Conservation (phyloP, 2,888 invertebrate genomes). For the Noctua fimbriata region DNA sequence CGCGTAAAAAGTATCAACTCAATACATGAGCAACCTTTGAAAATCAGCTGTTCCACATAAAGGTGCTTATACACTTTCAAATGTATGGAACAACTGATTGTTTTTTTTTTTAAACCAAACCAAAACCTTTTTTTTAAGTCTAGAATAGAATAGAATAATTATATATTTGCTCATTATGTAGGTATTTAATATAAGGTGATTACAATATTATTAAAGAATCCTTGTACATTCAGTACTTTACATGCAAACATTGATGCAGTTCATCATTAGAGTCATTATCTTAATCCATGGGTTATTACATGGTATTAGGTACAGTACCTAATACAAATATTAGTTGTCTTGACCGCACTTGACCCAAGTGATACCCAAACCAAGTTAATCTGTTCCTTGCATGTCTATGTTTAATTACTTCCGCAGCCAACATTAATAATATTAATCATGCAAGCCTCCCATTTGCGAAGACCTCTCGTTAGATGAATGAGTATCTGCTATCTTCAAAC, state of each 20-base stretch:
- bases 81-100: no score
- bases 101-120: no score
- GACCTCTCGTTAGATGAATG: conserved; percentile 13
- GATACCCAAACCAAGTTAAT: conserved; percentile 53
- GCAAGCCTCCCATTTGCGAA: conserved; percentile 49
- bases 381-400: conserved; percentile 52
- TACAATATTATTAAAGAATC: no score
- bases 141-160: no score
- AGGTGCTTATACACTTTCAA: no score
- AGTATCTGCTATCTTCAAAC: conserved; percentile 3
- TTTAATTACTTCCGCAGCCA: conserved; percentile 48
- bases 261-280: no score
- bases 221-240: no score
- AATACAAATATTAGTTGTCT: background rate
- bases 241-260: no score
- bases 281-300: background rate
- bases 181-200: no score
- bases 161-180: no score
- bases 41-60: background rate
- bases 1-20: background rate
- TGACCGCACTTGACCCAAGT: background rate
- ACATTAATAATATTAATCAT: conserved; percentile 48
- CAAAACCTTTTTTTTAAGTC: no score
- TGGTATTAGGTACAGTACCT: background rate
- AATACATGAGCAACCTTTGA: background rate